Base-by-base conservation (phyloP, 1,140 invertebrate species). In the Drosophila eugracilis region DNA sequence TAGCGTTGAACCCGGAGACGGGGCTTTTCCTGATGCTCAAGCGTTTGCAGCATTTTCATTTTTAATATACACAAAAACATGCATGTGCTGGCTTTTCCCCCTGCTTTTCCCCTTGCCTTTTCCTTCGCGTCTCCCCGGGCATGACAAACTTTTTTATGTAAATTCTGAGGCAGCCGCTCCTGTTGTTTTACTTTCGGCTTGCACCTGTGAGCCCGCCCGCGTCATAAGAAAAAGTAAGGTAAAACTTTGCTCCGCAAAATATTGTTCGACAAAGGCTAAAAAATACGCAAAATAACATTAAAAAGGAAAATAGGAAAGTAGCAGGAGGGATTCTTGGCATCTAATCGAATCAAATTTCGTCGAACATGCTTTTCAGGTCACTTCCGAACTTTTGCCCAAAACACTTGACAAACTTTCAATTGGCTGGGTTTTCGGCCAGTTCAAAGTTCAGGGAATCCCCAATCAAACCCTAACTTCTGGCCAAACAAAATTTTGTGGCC, bases 141-240 rank as follows among this genome's bases (percentile, higher is more conserved):
- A 72, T 77, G 67, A 80, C 76, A 80, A 85, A 84, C 77, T 85
- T 85, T 80, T 85, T 86, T 85, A 86, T 85, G 80, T 85, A 85
- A 85, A 85, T 85, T 85, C 58, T 59, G 42, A 49, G 65, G 41
- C 58, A 73, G 59, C 30, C 57, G 50, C 48, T 54, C 45, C 66
- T 55, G 71, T 75, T 71, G 54, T 75, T 78, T 41, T 75, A 44
- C 63, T 63, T 75, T 60, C 66, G 26, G 54, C 32, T 72, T 44
- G 72, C 81, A 85, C 81, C 81, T 85, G 81, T 76, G 75, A n/a
- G 17, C 28, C 44, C 37, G 28, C 21, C 37, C 28, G 34, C 37
- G 28, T 26, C 37, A 48, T 22, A 34, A 50, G 45, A 14, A 39
- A 59, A 39, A 28, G n/a, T 15, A 21, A 32, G 36, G 17, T 36